Evolutionary conservation across 2,888 invertebrate genomes (phyloP), one percentile per base, ranked within the genome.

Genomic region (Chrysolina haemoptera): DNA sequence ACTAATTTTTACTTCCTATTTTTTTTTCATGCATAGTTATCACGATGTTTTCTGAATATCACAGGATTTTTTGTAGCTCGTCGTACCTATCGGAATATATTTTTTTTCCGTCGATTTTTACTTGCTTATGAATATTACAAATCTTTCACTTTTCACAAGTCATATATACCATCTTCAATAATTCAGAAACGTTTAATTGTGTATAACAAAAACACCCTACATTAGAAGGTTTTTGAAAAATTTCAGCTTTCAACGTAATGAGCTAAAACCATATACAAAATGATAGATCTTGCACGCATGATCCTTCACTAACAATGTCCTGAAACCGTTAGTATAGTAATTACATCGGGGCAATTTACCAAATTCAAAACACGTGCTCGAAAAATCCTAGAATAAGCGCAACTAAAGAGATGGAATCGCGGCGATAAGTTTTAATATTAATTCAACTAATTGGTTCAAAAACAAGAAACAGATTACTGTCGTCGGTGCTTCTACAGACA

Each of bases 361-460:
- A 80, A 79, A 79, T 76, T 74, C 71, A 71, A 77, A 79, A 79
- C 79, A 79, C 80, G 78, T 80, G 78, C 72, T 76, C 69, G 55
- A 65, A 59, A 63, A 46, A 48, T 76, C 74, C 68, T 64, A 71
- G 75, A 75, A 77, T 76, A 68, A 73, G 70, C 74, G 77, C 72
- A 75, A 63, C 70, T 67, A 73, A 71, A 68, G 71, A 75, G 75
- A 77, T 74, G 72, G 65, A 71, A 77, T 73, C 66, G 73, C 71
- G 64, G 79, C 67, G 64, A 86, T 86, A 85, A 85, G 84, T 85
- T 83, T 82, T 83, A 86, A 86, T 85, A 86, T 86, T 87, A 87
- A 88, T 88, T 87, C 85, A 86, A 87, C 87, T 88, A 88, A 88
- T 88, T 88, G 87, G 88, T 84, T 68, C 63, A 85, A 86, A 86